phyloP scores from a whole-genome alignment of 2,888 invertebrate species.

The Thymelicus sylvestris region DNA sequence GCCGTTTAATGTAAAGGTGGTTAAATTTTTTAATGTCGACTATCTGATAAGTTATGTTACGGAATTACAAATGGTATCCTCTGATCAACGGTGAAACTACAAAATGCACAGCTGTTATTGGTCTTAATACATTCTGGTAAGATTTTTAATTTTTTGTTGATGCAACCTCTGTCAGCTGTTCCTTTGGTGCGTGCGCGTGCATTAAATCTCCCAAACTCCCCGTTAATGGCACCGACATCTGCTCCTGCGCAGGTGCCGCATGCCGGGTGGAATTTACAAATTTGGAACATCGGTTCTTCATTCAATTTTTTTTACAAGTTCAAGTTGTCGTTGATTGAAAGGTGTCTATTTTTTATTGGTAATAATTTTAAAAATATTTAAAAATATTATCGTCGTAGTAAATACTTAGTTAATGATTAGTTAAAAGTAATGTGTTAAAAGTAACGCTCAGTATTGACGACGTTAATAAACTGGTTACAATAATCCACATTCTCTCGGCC shows the following conservation, averaged over 20 bases:
- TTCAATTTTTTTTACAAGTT: constrained; percentile 22
- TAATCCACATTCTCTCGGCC: neutral
- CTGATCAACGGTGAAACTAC: constrained; percentile 56
- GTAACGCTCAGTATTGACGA: neutral
- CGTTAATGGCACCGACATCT: constrained; percentile 69
- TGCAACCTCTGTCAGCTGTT: constrained; percentile 68
- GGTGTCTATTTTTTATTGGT: too few species aligned
- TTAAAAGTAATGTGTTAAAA: too few species aligned
- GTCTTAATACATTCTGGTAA: constrained; percentile 58
- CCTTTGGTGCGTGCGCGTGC: constrained; percentile 58
- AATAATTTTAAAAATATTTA: too few species aligned
- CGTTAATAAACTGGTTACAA: neutral
- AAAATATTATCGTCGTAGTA: too few species aligned
- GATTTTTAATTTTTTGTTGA: constrained; percentile 51
- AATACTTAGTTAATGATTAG: too few species aligned
- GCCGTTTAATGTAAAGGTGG: too few species aligned
- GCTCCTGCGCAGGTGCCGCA: constrained; percentile 70
- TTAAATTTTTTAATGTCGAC: too few species aligned
- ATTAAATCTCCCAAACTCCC: constrained; percentile 69
- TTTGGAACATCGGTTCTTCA: constrained; percentile 45
- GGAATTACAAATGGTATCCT: constrained; percentile 53
- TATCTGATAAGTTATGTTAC: constrained; percentile 3
- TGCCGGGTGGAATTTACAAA: constrained; percentile 65
- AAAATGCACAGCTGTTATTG: constrained; percentile 28
- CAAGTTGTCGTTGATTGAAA: constrained; percentile 11